Percentiles rank a stretch among this genome's conserved stretches.
Conservation (phyloP, 2,113 vertebrate genomes). For the Neotragus moschatus region DNA sequence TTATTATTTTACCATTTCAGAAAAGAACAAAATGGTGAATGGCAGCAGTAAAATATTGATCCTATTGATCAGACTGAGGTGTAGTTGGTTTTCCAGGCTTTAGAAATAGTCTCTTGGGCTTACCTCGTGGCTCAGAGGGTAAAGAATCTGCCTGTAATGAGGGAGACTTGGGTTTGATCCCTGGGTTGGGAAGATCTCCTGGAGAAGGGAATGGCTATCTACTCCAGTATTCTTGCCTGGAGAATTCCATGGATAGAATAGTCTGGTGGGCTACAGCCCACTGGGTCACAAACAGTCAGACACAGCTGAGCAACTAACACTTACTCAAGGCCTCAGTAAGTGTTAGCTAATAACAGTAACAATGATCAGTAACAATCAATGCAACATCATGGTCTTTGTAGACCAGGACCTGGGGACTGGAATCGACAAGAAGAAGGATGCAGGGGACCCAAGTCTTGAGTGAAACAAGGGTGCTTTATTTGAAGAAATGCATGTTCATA, state of each 20-base stretch:
- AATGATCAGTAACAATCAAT: not conserved
- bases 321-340: not conserved
- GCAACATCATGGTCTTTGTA: not conserved
- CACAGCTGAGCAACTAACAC: not conserved
- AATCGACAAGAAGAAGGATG: accelerated
- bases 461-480: not conserved
- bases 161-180: not conserved
- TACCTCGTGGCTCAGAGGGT: not conserved
- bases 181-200: not conserved
- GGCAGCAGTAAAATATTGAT: not conserved
- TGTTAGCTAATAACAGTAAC: not conserved
- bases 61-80: not conserved
- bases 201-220: not conserved
- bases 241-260: not conserved
- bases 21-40: not conserved
- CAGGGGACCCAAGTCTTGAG: not conserved
- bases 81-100: not conserved
- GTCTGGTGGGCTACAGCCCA: not conserved
- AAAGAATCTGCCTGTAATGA: not conserved
- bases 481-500: not conserved
- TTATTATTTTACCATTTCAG: not conserved
- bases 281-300: accelerated
- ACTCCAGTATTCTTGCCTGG: not conserved
- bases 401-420: not conserved
- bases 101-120: not conserved